Conservation (phyloP, 2,888 invertebrate genomes). For the Hedya salicella region DNA sequence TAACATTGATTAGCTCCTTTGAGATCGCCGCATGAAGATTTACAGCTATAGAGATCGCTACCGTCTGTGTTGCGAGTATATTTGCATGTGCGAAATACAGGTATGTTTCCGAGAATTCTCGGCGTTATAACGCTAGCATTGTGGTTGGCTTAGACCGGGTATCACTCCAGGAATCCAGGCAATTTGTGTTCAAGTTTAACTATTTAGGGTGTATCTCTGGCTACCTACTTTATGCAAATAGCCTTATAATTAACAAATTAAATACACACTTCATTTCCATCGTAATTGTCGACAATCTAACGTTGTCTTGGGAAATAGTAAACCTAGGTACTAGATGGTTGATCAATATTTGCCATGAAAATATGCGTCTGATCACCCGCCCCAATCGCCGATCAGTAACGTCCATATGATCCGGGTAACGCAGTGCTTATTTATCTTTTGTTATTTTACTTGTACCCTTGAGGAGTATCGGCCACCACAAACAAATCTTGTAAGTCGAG, state of each 20-base stretch:
- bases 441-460: conserved; percentile 30
- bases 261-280: not conserved
- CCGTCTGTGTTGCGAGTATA: conserved; percentile 61
- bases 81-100: conserved; percentile 51
- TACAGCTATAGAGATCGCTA: conserved; percentile 72
- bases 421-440: conserved; percentile 1
- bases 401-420: too few species aligned
- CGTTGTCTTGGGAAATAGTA: not conserved
- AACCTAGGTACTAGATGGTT: too few species aligned
- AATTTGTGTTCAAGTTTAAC: conserved; percentile 35
- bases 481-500: conserved; percentile 75
- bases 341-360: too few species aligned
- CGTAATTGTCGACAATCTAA: not conserved
- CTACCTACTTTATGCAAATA: conserved; percentile 5
- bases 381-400: too few species aligned
- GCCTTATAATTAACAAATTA: conserved; percentile 7
- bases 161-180: conserved; percentile 31
- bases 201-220: not conserved
- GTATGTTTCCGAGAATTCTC: conserved; percentile 58
- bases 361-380: too few species aligned
- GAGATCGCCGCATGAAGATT: conserved; percentile 69
- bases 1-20: conserved; percentile 78
- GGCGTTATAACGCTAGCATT: conserved; percentile 52
- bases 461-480: conserved; percentile 60
- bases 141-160: conserved; percentile 56